phyloP scores from a whole-genome alignment of 2,888 invertebrate species.

The Yponomeuta evonymella region DNA sequence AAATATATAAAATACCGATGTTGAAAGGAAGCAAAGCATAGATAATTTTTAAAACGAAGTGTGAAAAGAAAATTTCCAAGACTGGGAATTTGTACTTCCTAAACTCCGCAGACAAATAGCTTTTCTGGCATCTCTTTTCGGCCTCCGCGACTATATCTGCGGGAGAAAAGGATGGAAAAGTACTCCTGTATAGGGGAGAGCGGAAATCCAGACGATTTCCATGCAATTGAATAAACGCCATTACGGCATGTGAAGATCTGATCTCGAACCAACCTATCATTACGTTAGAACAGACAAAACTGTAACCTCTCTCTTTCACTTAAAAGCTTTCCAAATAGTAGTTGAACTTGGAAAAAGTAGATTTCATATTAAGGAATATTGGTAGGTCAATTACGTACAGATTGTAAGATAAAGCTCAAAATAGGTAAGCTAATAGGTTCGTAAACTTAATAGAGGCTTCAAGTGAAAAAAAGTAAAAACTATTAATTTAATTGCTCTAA shows the following conservation, averaged over 20 bases:
- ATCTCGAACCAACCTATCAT: neutral
- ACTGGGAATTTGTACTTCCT: constrained; percentile 1
- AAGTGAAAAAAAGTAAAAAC: neutral
- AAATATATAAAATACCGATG: neutral
- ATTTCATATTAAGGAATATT: neutral
- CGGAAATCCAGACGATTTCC: constrained; percentile 65
- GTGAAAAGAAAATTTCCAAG: constrained; percentile 5
- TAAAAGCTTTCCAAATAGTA: neutral
- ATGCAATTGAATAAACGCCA: constrained; percentile 69
- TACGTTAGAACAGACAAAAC: neutral
- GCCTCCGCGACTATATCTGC: constrained; percentile 30
- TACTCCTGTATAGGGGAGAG: constrained; percentile 33
- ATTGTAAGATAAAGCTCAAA: constrained; percentile 6
- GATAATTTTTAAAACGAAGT: neutral
- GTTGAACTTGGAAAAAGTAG: neutral
- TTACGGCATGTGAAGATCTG: constrained; percentile 45
- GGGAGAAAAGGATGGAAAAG: constrained; percentile 30
- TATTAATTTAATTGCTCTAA: neutral
- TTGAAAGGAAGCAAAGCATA: neutral
- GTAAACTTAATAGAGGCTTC: neutral
- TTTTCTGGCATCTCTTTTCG: constrained; percentile 18
- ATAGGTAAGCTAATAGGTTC: neutral
- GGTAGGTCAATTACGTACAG: neutral
- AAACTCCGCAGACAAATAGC: neutral
- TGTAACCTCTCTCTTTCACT: neutral